Percentiles rank a stretch among this genome's conserved stretches.
Conservation (phyloP, 2,888 invertebrate genomes). For the Xestia rhomboidea region DNA sequence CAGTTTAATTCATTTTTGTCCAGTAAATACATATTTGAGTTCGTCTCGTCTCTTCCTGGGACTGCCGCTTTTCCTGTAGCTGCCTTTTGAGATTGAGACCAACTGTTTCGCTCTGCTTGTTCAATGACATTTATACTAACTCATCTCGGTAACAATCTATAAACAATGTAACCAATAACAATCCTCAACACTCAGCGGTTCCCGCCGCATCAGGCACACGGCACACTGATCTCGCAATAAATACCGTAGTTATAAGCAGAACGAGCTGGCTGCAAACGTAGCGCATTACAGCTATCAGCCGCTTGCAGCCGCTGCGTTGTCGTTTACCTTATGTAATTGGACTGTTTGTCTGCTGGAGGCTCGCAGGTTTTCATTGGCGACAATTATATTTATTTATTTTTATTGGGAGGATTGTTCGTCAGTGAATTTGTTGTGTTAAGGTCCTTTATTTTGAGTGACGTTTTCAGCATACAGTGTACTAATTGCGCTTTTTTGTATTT, state of each 20-base stretch:
- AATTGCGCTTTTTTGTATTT: background rate
- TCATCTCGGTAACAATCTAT: background rate
- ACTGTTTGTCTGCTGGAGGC: slow-evolving; percentile 47
- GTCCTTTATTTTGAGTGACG: background rate
- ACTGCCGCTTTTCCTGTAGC: background rate
- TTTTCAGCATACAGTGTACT: background rate
- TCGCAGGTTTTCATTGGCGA: slow-evolving; percentile 27
- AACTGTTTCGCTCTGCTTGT: background rate
- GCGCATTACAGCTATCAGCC: slow-evolving; percentile 55
- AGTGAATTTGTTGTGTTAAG: background rate
- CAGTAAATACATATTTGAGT: no score
- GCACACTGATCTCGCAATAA: slow-evolving; percentile 42
- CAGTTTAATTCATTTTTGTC: background rate
- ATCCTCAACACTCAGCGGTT: slow-evolving; percentile 1
- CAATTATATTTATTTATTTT: slow-evolving; percentile 45
- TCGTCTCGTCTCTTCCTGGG: background rate
- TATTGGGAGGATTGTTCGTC: slow-evolving; percentile 3
- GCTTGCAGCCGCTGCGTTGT: slow-evolving; percentile 39
- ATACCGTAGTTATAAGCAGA: slow-evolving; percentile 36
- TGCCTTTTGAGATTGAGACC: background rate
- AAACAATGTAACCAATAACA: background rate
- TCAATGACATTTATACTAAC: background rate
- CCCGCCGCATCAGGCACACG: background rate
- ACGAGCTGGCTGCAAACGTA: slow-evolving; percentile 43
- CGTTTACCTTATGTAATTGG: slow-evolving; percentile 58